phyloP scores from a whole-genome alignment of 2,888 invertebrate species.

The Aspidapion aeneum region DNA sequence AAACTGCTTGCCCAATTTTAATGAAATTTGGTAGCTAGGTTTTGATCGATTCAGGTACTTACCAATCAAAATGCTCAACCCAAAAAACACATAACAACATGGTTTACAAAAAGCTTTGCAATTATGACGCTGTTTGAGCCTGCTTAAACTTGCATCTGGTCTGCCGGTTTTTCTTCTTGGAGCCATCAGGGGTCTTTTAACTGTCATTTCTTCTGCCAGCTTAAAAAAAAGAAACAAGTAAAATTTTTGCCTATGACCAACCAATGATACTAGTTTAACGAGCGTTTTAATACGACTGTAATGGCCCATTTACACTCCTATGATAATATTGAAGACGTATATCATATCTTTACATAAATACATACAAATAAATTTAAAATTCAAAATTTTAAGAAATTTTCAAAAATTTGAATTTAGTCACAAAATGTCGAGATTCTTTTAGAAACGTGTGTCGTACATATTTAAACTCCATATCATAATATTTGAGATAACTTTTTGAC shows the following conservation, averaged over 20 bases:
- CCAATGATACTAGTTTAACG: too few relatives aligned
- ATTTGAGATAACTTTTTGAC: too few relatives aligned
- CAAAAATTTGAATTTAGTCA: too few relatives aligned
- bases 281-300: too few relatives aligned
- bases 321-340: not conserved
- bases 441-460: too few relatives aligned
- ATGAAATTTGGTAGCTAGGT: too few relatives aligned
- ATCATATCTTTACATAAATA: not conserved
- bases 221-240: conserved; percentile 36
- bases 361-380: not conserved
- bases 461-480: too few relatives aligned
- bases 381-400: too few relatives aligned
- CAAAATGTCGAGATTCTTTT: too few relatives aligned
- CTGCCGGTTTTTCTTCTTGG: conserved; percentile 59
- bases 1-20: too few relatives aligned
- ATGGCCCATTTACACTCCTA: too few relatives aligned
- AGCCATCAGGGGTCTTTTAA: conserved; percentile 71
- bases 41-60: conserved; percentile 27
- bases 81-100: conserved; percentile 62
- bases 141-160: conserved; percentile 46
- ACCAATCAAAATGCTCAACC: conserved; percentile 57
- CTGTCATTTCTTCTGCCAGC: conserved; percentile 63
- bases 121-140: conserved; percentile 53
- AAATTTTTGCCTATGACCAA: not conserved
- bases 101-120: conserved; percentile 61